Evolutionary conservation across 1,140 invertebrate genomes (phyloP).

Genomic region (Phenacoccus solenopsis): DNA sequence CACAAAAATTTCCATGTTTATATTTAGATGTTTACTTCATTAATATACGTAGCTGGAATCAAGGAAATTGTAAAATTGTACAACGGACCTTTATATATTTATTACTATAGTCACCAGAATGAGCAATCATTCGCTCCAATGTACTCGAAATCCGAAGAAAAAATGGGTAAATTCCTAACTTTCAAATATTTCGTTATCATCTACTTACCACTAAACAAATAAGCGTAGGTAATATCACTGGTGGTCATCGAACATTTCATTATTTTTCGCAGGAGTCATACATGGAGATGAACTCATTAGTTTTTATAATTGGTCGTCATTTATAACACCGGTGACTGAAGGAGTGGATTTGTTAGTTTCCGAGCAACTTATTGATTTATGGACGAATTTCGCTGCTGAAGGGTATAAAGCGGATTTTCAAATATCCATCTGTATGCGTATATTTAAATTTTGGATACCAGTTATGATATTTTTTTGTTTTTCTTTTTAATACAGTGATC

Average conservation of each 20-base stretch:
- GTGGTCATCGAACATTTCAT: no score
- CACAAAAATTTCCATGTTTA: no score
- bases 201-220: no score
- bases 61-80: not conserved
- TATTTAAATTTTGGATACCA: no score
- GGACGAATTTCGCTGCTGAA: slow-evolving; percentile 21
- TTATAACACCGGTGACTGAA: not conserved
- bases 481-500: not conserved
- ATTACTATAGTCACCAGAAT: not conserved
- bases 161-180: not conserved
- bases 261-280: slow-evolving; percentile 20
- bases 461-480: not conserved
- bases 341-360: slow-evolving; percentile 16
- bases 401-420: slow-evolving; percentile 12
- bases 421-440: no score
- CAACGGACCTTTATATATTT: not conserved
- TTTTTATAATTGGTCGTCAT: slow-evolving; percentile 20
- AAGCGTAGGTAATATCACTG: no score
- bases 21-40: not conserved
- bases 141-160: not conserved
- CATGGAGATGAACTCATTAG: slow-evolving; percentile 25
- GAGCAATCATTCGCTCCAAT: not conserved
- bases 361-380: slow-evolving; percentile 20
- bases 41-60: not conserved
- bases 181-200: no score